Base-by-base conservation (phyloP, 2,113 vertebrate genomes). In the Prunella himalayana region DNA sequence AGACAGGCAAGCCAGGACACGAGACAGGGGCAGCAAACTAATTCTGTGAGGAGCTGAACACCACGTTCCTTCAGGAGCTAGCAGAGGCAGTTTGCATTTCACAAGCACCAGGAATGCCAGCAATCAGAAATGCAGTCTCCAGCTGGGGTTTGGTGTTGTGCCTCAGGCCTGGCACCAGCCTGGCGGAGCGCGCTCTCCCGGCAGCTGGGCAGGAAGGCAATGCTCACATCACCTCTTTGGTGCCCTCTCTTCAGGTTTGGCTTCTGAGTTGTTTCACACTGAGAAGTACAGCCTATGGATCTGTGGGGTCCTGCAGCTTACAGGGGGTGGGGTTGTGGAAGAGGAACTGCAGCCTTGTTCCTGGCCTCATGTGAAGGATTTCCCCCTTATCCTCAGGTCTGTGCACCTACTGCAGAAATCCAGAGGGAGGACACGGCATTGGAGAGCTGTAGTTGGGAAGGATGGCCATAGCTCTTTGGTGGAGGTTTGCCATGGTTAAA, bases 151-250 rank as follows among this genome's bases (percentile, higher is more conserved):
- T 45, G 33, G 24, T 20, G 10, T 4, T 27, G 23, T 51, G 20
- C 28, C 47, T 56, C 35, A 20, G 54, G 37, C 56, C 27, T 57
- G 25, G 33, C 60, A 37, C 14, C 41, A 22, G 65, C 20, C 53
- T 59, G 53, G 30, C 16, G 27, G 24, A 47, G 53, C 4, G 0
- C 0, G n/a, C n/a, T n/a, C 31, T 78, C 50, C 51, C 10, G 2
- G 42, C 39, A 27, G 23, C 37, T 60, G 76, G n/a, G 17, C 41
- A 23, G 33, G 30, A 59, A 33, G 53, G 53, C 63, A 73, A 5
- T 5, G 41, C 21, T 77, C 2, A 2, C 15, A 18, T 5, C 2
- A 37, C 57, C 14, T 1, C n/a, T 68, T 50, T 23, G 16, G 4
- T 41, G 4, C 15, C 15, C 15, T 59, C 56, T 31, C 66, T 39